Percentiles rank a stretch among this genome's conserved stretches.
Conservation (phyloP, 2,113 vertebrate genomes). For the Peromyscus leucopus region DNA sequence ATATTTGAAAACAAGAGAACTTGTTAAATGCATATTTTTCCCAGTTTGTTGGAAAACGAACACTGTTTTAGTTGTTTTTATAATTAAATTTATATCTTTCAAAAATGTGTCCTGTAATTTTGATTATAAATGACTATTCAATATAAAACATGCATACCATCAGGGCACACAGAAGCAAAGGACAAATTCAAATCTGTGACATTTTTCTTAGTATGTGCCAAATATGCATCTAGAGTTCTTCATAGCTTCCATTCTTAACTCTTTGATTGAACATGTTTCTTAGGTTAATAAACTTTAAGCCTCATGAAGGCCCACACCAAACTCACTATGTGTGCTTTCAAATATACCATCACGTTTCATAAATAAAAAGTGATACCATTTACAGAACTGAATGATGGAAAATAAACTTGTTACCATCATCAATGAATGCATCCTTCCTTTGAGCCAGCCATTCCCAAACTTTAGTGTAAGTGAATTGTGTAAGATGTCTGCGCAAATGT, state of each 20-base stretch:
- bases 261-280: neutral
- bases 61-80: neutral
- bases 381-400: neutral
- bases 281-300: neutral
- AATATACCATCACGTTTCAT: neutral
- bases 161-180: neutral
- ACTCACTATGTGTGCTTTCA: neutral
- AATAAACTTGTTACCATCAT: neutral
- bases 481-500: neutral
- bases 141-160: neutral
- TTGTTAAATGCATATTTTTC: neutral
- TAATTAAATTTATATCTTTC: neutral
- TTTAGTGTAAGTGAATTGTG: neutral
- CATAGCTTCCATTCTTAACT: neutral
- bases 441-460: neutral
- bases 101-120: neutral
- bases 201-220: neutral
- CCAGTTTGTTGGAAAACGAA: neutral
- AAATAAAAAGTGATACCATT: neutral
- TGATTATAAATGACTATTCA: slow-evolving; percentile 9
- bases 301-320: neutral
- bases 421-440: neutral
- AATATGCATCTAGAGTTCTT: neutral
- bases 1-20: neutral
- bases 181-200: neutral